Evolutionary conservation across 2,888 invertebrate species (phyloP), one percentile per base, ranked within the genome.

Genomic region (Nemotelus nigrinus): DNA sequence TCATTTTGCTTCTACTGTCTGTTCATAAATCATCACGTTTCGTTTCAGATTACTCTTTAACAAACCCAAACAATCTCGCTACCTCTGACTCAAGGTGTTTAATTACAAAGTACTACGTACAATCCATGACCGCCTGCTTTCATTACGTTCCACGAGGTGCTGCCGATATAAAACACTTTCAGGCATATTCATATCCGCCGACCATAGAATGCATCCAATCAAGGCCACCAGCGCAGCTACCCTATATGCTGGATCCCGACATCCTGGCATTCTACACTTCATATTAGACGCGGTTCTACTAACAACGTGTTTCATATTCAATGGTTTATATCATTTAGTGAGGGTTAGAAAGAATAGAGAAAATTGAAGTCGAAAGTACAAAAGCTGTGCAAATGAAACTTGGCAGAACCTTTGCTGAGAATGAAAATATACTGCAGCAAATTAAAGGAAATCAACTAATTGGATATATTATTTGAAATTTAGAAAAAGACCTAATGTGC

Each of bases 31-130:
- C 77, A 77, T 70, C 67, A 70, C 75, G 75, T 47, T 76, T 79
- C 75, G 77, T 64, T 75, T 79, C 79, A 71, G 75, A 79, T 79
- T 79, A 79, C 79, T 79, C 76, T 79, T 77, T 79, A 79, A 79
- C 79, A 79, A 79, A 77, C 77, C 70, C 44, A 74, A 55, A 60
- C 74, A 60, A 7, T 47, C 57, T 10, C 60, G n/a, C 53, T 43
- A 39, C 43, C 70, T 47, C n/a, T 70, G 70, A 70, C 70, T 70
- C 70, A 70, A 77, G 79, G 79, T 77, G 79, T 79, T 79, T 79
- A 79, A 79, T 79, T 79, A 79, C 79, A 79, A 79, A 79, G 77
- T 79, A 79, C 79, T 77, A 63, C 77, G 79, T 77, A 77, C 77
- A 64, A 75, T 68, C 75, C 77, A 74, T 50, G 65, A 48, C 65